Base-by-base conservation (phyloP, 2,113 vertebrate species). In the Argyrosomus japonicus region DNA sequence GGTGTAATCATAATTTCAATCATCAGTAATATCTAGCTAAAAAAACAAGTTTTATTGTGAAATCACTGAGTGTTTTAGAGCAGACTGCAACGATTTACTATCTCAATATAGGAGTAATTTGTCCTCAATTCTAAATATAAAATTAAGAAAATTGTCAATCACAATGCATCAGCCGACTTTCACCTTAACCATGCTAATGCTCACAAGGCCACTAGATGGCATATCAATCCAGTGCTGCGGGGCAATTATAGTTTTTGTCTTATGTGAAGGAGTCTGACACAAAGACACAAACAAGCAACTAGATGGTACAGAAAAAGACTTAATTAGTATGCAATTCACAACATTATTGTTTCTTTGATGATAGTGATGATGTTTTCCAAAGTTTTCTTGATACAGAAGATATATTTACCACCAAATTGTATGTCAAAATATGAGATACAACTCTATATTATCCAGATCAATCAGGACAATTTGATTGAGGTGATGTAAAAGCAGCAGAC, bases 181-280 rank as follows among this genome's bases (percentile, higher is more conserved):
- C 6, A 17, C 6, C 19, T n/a, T 11, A 27, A 77, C 21, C 36
- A 40, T 50, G 40, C 29, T 27, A 6, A 29, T 27, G 5, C 23
- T 53, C 5, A 4, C 1, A 57, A 29, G 32, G 7, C 78, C 78
- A 84, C 56, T 70, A 69, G 72, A 65, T 83, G 71, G 83, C 61
- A 71, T 13, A 56, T 76, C 10, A 70, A 62, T 68, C 47, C 54
- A 71, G 53, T 36, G 9, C 17, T 82, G 32, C 14, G 14, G 9
- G 48, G 15, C 4, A 19, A 23, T 40, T 40, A 19, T 3, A 77
- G 23, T 8, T 54, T 51, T 50, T 50, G 13, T 53, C 32, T 60
- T 12, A 23, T 15, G 5, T 67, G 4, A 75, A 4, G 18, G 36
- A 25, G 18, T 18, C 25, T 45, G 32, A 32, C 32, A 32, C 32